A percentile compares a stretch with the other conserved stretches of the same genome.
Conservation (phyloP, 2,888 invertebrate species). For the Temnothorax unifasciatus region DNA sequence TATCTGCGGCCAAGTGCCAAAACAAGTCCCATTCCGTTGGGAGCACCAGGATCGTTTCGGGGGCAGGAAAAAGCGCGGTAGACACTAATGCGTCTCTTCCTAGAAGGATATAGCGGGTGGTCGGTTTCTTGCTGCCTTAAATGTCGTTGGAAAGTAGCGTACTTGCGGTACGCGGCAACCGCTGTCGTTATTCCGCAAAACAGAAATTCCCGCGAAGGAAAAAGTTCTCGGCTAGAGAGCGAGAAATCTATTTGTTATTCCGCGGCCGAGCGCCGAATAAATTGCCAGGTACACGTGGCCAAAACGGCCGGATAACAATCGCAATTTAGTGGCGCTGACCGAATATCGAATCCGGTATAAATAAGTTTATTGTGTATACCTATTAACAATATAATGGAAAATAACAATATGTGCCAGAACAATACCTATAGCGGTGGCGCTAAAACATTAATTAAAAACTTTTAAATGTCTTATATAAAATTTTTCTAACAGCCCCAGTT, state of each 20-base stretch:
- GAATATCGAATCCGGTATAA: background rate
- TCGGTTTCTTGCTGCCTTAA: slow-evolving; percentile 67
- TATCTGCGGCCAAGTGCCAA: slow-evolving; percentile 71
- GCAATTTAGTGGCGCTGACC: background rate
- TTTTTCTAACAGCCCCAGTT: too few species aligned
- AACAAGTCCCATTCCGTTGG: slow-evolving; percentile 68
- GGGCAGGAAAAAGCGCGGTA: slow-evolving; percentile 64
- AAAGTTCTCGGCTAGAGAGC: slow-evolving; percentile 15
- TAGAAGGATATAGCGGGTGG: slow-evolving; percentile 34
- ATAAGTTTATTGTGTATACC: background rate
- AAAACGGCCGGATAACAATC: slow-evolving; percentile 12
- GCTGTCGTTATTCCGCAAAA: slow-evolving; percentile 68
- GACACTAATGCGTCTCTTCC: slow-evolving; percentile 61
- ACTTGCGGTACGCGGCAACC: slow-evolving; percentile 48
- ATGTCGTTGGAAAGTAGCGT: slow-evolving; percentile 68
- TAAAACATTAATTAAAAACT: background rate
- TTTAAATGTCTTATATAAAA: background rate
- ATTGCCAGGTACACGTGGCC: slow-evolving; percentile 27
- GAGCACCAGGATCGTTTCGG: slow-evolving; percentile 58
- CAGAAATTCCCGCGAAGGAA: slow-evolving; percentile 47
- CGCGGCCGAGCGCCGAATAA: slow-evolving; percentile 20
- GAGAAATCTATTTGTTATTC: slow-evolving; percentile 54
- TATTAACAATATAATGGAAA: too few species aligned
- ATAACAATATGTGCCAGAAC: background rate
- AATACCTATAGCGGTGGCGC: too few species aligned